A percentile compares a stretch with the other conserved stretches of the same genome.
phyloP scores from a whole-genome alignment of 2,888 invertebrate genomes.

The Diabrotica balteata region DNA sequence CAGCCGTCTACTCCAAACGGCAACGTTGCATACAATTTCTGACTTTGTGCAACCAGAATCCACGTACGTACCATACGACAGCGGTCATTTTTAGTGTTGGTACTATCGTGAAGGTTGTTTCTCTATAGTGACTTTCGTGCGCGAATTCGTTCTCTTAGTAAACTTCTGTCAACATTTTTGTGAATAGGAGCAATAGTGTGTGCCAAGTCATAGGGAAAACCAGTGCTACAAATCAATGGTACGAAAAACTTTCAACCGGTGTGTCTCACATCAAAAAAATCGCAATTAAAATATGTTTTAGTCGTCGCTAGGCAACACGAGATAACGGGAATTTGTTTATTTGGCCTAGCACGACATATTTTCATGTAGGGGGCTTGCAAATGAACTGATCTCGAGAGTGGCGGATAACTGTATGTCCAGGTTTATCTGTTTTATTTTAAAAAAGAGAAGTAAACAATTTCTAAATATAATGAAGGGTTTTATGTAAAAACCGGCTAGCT shows the following conservation, averaged over 20 bases:
- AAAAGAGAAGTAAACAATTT: too few species aligned
- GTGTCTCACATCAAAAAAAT: background rate
- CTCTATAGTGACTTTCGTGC: constrained; percentile 5
- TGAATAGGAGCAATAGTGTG: background rate
- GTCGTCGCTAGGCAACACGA: constrained; percentile 6
- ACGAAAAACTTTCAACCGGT: background rate
- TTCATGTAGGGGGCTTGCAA: too few species aligned
- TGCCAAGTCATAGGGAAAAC: background rate
- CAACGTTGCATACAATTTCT: constrained; percentile 4
- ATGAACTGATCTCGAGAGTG: too few species aligned
- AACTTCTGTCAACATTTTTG: constrained; percentile 5
- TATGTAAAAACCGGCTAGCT: too few species aligned
- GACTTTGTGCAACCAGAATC: background rate
- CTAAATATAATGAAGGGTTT: too few species aligned
- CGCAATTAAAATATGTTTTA: background rate
- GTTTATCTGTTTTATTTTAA: too few species aligned
- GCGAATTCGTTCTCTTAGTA: constrained; percentile 1
- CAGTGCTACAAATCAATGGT: background rate
- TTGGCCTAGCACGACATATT: too few species aligned
- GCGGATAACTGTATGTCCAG: too few species aligned
- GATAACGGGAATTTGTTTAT: constrained; percentile 1
- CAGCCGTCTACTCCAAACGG: background rate
- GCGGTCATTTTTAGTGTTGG: constrained; percentile 7
- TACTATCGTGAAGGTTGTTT: constrained; percentile 10
- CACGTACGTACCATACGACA: constrained; percentile 6